These are phyloP conservation scores for Malurus leucopterus DNA, from an alignment of 2,797 vertebrate species.

Conservation along the genomic window DNA sequence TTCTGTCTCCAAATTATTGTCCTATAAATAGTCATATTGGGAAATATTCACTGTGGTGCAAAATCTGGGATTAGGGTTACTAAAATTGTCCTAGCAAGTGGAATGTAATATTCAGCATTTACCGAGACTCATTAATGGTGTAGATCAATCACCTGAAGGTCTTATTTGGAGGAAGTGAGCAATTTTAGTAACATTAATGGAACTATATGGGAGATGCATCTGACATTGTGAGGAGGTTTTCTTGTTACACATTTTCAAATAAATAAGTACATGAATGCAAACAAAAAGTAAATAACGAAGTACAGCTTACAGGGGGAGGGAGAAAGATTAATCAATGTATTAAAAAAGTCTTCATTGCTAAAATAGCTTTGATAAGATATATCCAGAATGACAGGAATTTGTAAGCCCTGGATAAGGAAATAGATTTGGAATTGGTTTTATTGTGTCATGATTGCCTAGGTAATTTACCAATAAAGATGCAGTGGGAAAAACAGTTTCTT, in stretches of 20 bases:
- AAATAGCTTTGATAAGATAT: background rate
- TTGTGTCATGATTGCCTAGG: background rate
- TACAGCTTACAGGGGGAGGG: background rate
- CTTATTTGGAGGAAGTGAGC: conserved; percentile 8
- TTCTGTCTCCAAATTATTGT: background rate
- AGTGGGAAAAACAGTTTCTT: background rate
- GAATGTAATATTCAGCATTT: conserved; percentile 35
- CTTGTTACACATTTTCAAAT: background rate
- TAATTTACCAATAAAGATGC: background rate
- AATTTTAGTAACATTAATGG: conserved; percentile 20
- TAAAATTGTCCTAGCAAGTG: conserved; percentile 21
- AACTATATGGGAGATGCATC: background rate
- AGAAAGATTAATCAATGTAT: background rate
- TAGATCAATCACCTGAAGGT: conserved; percentile 34
- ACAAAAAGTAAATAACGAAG: background rate
- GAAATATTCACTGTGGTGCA: background rate
- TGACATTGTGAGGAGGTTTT: background rate
- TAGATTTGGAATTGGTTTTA: background rate
- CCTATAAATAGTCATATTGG: background rate
- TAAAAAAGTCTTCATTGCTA: background rate
- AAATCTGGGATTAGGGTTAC: conserved; percentile 32
- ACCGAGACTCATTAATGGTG: background rate
- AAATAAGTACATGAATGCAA: background rate
- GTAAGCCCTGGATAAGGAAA: background rate
- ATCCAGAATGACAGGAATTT: background rate